These are phyloP conservation scores for Halocaridina rubra DNA, from an alignment of 2,888 invertebrate genomes.

Conservation along the genomic window DNA sequence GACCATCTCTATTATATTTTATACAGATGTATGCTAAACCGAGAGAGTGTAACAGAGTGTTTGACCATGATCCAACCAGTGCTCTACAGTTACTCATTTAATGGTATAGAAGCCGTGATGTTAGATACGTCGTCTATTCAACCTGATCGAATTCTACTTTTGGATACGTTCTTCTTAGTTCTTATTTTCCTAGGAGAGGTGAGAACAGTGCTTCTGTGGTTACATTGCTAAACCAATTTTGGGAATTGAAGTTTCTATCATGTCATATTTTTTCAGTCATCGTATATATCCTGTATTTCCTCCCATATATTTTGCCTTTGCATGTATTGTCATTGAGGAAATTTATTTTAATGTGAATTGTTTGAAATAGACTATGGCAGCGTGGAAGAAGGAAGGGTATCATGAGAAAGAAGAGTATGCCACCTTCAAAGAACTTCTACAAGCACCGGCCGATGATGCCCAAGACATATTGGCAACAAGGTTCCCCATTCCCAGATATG, in stretches of 20 bases:
- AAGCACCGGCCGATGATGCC: slow-evolving; percentile 97
- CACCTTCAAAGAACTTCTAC: slow-evolving; percentile 93
- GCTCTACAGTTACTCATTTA: slow-evolving; percentile 97
- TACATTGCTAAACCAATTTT: no score
- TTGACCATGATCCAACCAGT: slow-evolving; percentile 99
- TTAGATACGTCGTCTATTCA: slow-evolving; percentile 98
- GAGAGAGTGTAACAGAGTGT: slow-evolving; percentile 96
- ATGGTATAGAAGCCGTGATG: slow-evolving; percentile 96
- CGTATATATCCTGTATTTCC: no score
- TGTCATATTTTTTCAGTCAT: no score
- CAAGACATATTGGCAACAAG: slow-evolving; percentile 94
- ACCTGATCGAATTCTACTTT: slow-evolving; percentile 94
- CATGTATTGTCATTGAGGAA: no score
- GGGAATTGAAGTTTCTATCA: no score
- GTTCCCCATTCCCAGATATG: slow-evolving; percentile 98
- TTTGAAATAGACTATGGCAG: slow-evolving; percentile 98
- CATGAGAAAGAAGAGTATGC: slow-evolving; percentile 98
- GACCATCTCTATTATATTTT: no score
- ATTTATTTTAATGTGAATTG: no score
- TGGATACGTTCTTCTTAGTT: slow-evolving; percentile 99
- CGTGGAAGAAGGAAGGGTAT: slow-evolving; percentile 95
- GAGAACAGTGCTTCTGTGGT: no score
- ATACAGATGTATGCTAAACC: slow-evolving; percentile 94
- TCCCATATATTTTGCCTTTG: no score
- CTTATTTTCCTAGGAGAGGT: slow-evolving; percentile 99